Conservation (phyloP, 2,797 vertebrate genomes). For the Eulemur rubriventer region DNA sequence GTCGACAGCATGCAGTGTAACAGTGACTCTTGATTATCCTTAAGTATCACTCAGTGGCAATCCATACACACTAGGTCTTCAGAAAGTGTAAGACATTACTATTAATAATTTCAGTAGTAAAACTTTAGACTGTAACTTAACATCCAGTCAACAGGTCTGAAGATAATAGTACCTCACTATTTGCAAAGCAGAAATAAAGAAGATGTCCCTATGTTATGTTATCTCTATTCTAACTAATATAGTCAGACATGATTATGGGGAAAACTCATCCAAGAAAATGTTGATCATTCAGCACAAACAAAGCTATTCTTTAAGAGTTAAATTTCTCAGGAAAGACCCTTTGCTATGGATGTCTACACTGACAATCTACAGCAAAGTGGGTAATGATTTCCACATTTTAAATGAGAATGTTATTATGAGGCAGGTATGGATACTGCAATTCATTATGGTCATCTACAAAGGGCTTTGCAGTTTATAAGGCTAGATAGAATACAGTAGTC, state of each 20-base stretch:
- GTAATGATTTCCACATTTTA: neutral
- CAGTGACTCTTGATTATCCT: neutral
- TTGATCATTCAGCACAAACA: neutral
- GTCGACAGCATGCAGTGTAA: neutral
- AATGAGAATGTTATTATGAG: neutral
- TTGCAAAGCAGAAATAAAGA: conserved; percentile 12
- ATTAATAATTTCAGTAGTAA: conserved; percentile 6
- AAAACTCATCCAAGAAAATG: neutral
- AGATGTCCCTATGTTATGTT: neutral
- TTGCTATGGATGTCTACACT: neutral
- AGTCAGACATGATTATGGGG: neutral
- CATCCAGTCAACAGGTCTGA: neutral
- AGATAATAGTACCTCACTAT: neutral
- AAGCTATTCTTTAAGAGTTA: neutral
- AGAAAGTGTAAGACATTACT: neutral
- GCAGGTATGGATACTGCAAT: neutral
- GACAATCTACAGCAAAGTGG: neutral
- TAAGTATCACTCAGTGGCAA: neutral
- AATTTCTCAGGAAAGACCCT: conserved; percentile 17
- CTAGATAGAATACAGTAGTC: neutral
- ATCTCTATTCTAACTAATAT: neutral
- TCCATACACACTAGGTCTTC: neutral
- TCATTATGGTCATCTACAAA: neutral
- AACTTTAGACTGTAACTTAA: neutral
- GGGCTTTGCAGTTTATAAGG: neutral